Percentiles rank a stretch among this genome's conserved stretches.
These are phyloP conservation scores for Axis porcinus DNA, from an alignment of 2,113 vertebrate genomes.

Conservation along the genomic window DNA sequence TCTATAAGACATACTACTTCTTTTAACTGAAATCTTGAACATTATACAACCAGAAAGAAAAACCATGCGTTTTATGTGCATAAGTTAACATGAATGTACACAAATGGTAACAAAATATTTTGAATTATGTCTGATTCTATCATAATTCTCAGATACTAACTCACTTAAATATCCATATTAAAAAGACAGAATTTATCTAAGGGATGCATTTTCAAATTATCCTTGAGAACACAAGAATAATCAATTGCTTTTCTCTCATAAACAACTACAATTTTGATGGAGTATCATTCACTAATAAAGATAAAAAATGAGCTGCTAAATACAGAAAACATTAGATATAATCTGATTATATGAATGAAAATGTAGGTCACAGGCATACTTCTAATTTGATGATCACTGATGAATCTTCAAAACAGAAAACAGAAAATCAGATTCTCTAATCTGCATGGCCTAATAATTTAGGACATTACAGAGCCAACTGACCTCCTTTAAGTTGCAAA, in stretches of 20 bases:
- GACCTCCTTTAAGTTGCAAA: neutral
- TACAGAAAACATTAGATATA: constrained; percentile 32
- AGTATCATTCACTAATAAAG: constrained; percentile 25
- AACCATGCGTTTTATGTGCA: neutral
- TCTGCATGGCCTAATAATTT: neutral
- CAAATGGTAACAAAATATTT: constrained; percentile 19
- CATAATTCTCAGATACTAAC: constrained; percentile 34
- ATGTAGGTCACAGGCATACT: neutral
- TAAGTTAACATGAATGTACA: neutral
- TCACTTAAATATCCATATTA: neutral
- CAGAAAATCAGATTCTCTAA: constrained; percentile 48
- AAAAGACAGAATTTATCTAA: neutral
- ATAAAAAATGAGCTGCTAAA: constrained; percentile 32
- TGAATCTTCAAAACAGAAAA: constrained; percentile 52
- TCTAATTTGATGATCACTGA: constrained; percentile 45
- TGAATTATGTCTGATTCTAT: neutral
- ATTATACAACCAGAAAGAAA: constrained; percentile 28
- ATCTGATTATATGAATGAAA: constrained; percentile 43
- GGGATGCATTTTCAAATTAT: neutral
- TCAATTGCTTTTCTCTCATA: constrained; percentile 31
- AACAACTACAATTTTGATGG: constrained; percentile 18
- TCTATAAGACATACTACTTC: neutral
- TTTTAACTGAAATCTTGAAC: constrained; percentile 19
- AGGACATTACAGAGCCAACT: neutral
- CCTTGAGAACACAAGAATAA: neutral